phyloP scores from a whole-genome alignment of 2,888 invertebrate genomes.

The Drosophila pegasa region DNA sequence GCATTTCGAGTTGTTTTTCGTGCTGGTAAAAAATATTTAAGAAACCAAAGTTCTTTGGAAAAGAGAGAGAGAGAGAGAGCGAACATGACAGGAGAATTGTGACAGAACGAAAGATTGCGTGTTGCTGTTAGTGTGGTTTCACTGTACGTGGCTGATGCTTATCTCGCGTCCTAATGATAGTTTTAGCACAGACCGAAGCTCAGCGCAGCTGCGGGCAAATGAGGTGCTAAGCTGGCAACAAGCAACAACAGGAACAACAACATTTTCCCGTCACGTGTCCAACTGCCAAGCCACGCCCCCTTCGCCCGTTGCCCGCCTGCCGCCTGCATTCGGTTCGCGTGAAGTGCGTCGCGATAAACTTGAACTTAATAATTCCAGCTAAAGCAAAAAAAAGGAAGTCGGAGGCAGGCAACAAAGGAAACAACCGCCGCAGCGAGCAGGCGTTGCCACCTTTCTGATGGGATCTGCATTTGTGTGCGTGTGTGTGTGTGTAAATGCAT shows the following conservation, averaged over 20 bases:
- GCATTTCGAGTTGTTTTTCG: constrained; percentile 32
- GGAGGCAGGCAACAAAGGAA: constrained; percentile 31
- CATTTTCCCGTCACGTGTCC: constrained; percentile 49
- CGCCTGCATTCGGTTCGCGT: constrained; percentile 48
- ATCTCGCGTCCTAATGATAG: constrained; percentile 53
- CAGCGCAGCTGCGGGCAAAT: constrained; percentile 40
- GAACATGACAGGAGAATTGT: constrained; percentile 56
- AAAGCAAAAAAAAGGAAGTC: constrained; percentile 24
- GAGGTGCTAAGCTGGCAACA: constrained; percentile 71
- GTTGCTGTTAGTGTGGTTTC: constrained; percentile 31
- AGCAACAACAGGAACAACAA: constrained; percentile 14
- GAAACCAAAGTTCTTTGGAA: constrained; percentile 45
- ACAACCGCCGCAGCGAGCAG: constrained; percentile 33
- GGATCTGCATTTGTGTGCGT: constrained; percentile 6
- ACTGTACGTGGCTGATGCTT: constrained; percentile 47
- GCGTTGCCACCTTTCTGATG: constrained; percentile 49
- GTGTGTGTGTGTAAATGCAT: constrained; percentile 20
- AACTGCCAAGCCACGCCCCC: constrained; percentile 44
- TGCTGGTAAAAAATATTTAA: constrained; percentile 10
- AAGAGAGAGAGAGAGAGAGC: constrained; percentile 1
- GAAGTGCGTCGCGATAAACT: constrained; percentile 64
- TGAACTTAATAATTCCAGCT: constrained; percentile 65
- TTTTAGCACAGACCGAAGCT: constrained; percentile 21
- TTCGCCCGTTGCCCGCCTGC: not conserved
- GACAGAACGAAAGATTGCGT: constrained; percentile 64